Percentiles rank a stretch among this genome's conserved stretches.
Evolutionary conservation across 2,888 invertebrate species (phyloP).

Genomic region (Tuta absoluta): DNA sequence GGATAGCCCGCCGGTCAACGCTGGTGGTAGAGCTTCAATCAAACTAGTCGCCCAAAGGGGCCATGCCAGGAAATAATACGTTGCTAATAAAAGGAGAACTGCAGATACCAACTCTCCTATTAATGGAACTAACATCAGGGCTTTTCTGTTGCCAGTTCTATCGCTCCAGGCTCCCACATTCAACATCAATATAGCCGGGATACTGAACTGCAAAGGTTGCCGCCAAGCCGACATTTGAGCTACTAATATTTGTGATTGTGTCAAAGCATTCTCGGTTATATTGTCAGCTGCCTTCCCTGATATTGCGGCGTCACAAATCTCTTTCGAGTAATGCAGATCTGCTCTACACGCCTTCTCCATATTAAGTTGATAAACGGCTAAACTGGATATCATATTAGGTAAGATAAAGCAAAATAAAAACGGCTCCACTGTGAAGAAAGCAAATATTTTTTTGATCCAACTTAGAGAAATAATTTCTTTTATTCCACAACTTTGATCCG

Average conservation of each 20-base stretch:
- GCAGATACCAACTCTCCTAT: conserved; percentile 78
- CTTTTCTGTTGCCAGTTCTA: conserved; percentile 79
- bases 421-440: conserved; percentile 82
- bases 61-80: conserved; percentile 80
- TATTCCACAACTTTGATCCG: conserved; percentile 6
- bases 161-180: conserved; percentile 85
- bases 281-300: conserved; percentile 55
- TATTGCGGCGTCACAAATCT: conserved; percentile 71
- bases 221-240: conserved; percentile 80
- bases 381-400: conserved; percentile 82
- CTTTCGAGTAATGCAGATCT: conserved; percentile 72
- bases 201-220: conserved; percentile 75
- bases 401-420: conserved; percentile 83
- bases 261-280: conserved; percentile 57
- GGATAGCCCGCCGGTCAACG: conserved; percentile 81
- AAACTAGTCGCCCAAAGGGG: conserved; percentile 77
- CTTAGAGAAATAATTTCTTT: conserved; percentile 19
- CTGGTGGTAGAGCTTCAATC: conserved; percentile 78
- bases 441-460: conserved; percentile 37
- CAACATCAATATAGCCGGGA: conserved; percentile 80
- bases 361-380: conserved; percentile 77
- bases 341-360: conserved; percentile 81
- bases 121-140: conserved; percentile 79
- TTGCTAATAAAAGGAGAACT: conserved; percentile 74
- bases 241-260: conserved; percentile 66